Percentiles rank a stretch among this genome's conserved stretches.
Evolutionary conservation across 64 coral and sea anemone species (phyloP).

Genomic region (Pocillopora damicornis): DNA sequence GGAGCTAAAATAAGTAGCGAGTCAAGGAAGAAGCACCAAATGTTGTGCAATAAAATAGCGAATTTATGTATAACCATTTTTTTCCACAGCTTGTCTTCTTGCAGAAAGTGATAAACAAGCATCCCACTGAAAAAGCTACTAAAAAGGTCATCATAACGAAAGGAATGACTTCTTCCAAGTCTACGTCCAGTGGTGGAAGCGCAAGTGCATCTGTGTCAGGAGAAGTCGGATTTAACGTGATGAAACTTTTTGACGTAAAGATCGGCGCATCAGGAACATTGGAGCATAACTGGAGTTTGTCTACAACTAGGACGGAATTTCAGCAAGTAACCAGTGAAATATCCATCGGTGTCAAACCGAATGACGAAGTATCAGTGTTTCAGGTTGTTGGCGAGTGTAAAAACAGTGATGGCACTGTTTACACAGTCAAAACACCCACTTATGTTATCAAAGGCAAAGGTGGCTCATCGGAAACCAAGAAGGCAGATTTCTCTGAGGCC

Average conservation of each 20-base stretch:
- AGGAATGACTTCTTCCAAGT: background rate
- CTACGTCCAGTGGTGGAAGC: background rate
- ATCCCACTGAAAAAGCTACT: background rate
- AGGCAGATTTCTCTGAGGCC: background rate
- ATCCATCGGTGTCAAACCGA: background rate
- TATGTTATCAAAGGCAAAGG: background rate
- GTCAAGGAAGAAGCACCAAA: too few relatives aligned
- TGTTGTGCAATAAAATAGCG: too few relatives aligned
- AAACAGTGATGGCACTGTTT: slow-evolving; percentile 18
- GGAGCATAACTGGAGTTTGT: background rate
- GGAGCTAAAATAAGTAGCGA: too few relatives aligned
- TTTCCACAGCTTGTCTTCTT: too few relatives aligned
- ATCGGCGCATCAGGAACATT: slow-evolving; percentile 10
- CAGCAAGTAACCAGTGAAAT: background rate
- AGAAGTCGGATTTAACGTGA: background rate
- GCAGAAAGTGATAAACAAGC: too few relatives aligned
- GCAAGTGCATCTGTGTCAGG: background rate
- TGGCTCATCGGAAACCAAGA: background rate
- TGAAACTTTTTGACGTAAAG: background rate
- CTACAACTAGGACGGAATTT: background rate
- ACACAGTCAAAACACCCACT: slow-evolving; percentile 5
- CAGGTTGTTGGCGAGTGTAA: slow-evolving; percentile 25
- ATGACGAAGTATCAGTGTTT: slow-evolving; percentile 2
- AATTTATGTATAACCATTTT: too few relatives aligned
- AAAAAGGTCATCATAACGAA: slow-evolving; percentile 1